These are phyloP conservation scores for Pocillopora damicornis DNA, from an alignment of 64 coral and sea anemone genomes.

Conservation along the genomic window DNA sequence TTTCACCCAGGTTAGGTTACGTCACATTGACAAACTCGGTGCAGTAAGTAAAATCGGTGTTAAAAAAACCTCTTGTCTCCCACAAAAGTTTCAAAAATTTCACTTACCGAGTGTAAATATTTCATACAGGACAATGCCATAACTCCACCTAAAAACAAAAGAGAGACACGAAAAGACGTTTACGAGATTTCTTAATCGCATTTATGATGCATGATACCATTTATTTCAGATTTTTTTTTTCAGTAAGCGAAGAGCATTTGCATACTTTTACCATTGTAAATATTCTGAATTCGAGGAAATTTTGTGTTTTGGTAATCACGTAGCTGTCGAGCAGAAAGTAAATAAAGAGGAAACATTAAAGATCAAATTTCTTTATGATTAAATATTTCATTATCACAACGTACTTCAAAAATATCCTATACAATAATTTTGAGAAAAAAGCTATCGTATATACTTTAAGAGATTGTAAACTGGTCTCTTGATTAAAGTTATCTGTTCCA, in stretches of 20 bases:
- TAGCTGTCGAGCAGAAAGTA: no score
- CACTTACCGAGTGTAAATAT: slow-evolving; percentile 49
- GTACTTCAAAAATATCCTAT: no score
- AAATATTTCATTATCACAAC: no score
- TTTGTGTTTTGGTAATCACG: no score
- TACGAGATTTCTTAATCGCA: background rate
- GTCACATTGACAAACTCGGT: background rate
- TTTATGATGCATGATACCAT: background rate
- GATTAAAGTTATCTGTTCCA: background rate
- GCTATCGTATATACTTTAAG: background rate
- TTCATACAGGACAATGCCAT: slow-evolving; percentile 38
- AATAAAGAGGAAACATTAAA: no score
- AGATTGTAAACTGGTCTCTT: background rate
- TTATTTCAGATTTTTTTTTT: no score
- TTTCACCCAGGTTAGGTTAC: background rate
- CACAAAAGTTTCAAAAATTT: no score
- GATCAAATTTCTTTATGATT: no score
- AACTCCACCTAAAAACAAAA: slow-evolving; percentile 12
- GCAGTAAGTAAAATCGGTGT: background rate
- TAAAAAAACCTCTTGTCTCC: background rate
- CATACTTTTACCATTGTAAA: no score
- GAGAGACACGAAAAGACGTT: no score
- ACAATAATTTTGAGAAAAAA: background rate
- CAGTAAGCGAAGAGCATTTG: no score
- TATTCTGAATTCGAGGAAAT: no score